phyloP scores from a whole-genome alignment of 1,140 invertebrate species.

The Trichonephila clavata region DNA sequence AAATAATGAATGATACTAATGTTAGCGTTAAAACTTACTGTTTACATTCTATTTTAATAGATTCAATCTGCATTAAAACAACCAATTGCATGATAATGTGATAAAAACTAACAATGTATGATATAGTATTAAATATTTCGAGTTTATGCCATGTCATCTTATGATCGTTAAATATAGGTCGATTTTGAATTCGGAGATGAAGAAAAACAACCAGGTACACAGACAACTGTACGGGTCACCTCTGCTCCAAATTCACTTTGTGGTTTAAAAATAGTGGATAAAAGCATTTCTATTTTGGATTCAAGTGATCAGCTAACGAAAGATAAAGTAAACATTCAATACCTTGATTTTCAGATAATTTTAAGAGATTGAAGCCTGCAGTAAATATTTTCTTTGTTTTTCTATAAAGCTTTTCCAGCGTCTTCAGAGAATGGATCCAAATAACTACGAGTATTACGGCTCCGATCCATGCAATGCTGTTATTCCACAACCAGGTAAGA shows the following conservation, averaged over 20 bases:
- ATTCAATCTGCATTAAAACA: too few relatives aligned
- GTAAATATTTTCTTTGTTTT: not conserved
- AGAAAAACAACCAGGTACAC: constrained; percentile 82
- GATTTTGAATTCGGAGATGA: constrained; percentile 82
- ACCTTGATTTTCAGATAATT: not conserved
- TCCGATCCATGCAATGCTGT: constrained; percentile 31
- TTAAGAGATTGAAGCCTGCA: not conserved
- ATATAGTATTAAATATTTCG: too few relatives aligned
- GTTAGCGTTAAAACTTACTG: too few relatives aligned
- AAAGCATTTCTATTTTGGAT: constrained; percentile 83
- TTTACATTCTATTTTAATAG: too few relatives aligned
- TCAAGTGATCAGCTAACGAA: constrained; percentile 78
- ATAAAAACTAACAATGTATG: too few relatives aligned
- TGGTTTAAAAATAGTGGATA: constrained; percentile 84
- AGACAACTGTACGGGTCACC: constrained; percentile 82
- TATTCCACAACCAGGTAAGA: constrained; percentile 59
- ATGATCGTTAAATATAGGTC: constrained; percentile 78
- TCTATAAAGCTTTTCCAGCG: constrained; percentile 40
- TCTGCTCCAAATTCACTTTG: constrained; percentile 84
- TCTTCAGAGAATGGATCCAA: not conserved
- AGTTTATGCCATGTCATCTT: not conserved
- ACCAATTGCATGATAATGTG: too few relatives aligned
- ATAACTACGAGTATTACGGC: constrained; percentile 30
- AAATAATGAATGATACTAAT: too few relatives aligned
- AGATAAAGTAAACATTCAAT: constrained; percentile 7